Conservation (phyloP, 2,888 invertebrate species). For the Pycnomerus fuliginosus region DNA sequence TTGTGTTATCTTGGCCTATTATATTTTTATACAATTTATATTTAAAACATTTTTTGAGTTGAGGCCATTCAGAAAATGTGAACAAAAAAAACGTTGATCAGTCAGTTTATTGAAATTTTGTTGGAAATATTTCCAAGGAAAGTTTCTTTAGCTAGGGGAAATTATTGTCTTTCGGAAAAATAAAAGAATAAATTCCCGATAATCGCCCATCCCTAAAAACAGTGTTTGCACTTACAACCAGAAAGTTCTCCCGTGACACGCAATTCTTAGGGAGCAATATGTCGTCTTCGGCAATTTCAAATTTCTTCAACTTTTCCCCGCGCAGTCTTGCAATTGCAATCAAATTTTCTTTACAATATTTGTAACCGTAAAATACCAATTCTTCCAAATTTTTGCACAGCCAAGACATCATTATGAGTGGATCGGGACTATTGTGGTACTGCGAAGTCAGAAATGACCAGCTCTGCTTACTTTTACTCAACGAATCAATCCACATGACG, state of each 20-base stretch:
- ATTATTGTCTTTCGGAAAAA: too few relatives aligned
- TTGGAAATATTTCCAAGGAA: too few relatives aligned
- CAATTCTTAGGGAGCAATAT: slow-evolving; percentile 40
- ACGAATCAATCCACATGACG: slow-evolving; percentile 63
- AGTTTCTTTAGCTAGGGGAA: too few relatives aligned
- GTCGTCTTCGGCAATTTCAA: slow-evolving; percentile 60
- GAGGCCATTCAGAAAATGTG: too few relatives aligned
- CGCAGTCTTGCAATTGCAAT: slow-evolving; percentile 65
- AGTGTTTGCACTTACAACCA: slow-evolving; percentile 13
- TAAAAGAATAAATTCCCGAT: too few relatives aligned
- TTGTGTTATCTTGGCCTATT: too few relatives aligned
- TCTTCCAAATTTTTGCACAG: slow-evolving; percentile 61
- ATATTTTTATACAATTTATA: too few relatives aligned
- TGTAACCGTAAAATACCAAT: slow-evolving; percentile 60
- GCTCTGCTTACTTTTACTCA: slow-evolving; percentile 38
- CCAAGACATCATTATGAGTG: slow-evolving; percentile 68
- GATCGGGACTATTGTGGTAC: slow-evolving; percentile 54
- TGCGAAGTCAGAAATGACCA: slow-evolving; percentile 34
- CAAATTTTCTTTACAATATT: slow-evolving; percentile 62
- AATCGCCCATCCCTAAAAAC: too few relatives aligned
- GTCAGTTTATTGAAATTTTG: too few relatives aligned
- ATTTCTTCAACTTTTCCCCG: slow-evolving; percentile 56
- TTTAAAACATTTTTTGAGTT: too few relatives aligned
- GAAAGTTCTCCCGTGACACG: slow-evolving; percentile 1
- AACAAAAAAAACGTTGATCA: too few relatives aligned